These are phyloP conservation scores for Campopleginae sp. DNA, from an alignment of 2,888 invertebrate genomes.

Conservation along the genomic window DNA sequence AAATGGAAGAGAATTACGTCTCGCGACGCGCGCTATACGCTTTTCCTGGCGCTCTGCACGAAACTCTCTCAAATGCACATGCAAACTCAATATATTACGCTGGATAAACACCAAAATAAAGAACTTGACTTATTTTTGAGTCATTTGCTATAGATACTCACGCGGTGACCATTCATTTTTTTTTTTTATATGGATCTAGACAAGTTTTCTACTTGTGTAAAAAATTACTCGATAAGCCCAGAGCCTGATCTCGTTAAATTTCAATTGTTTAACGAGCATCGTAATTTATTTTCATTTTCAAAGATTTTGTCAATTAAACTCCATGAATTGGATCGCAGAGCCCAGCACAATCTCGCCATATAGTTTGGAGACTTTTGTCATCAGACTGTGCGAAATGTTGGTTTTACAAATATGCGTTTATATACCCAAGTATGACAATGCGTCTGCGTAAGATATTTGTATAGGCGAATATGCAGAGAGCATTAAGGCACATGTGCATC, in stretches of 20 bases:
- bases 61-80: background rate
- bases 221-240: too few relatives aligned
- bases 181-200: too few relatives aligned
- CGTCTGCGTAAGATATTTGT: background rate
- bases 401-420: background rate
- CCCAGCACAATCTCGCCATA: slow-evolving; percentile 39
- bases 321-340: slow-evolving; percentile 66
- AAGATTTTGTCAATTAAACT: too few relatives aligned
- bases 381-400: background rate
- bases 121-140: too few relatives aligned
- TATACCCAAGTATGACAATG: background rate
- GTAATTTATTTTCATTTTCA: too few relatives aligned
- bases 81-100: background rate
- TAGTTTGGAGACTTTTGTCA: slow-evolving; percentile 36
- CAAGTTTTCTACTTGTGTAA: too few relatives aligned
- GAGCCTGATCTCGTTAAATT: too few relatives aligned
- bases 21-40: slow-evolving; percentile 15
- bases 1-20: slow-evolving; percentile 18
- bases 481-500: slow-evolving; percentile 18
- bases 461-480: background rate
- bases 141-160: too few relatives aligned
- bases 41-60: slow-evolving; percentile 44
- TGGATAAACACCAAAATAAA: background rate
- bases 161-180: too few relatives aligned
- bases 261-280: too few relatives aligned